Conservation (phyloP, 2,113 vertebrate species). For the Australoheros scitulus region DNA sequence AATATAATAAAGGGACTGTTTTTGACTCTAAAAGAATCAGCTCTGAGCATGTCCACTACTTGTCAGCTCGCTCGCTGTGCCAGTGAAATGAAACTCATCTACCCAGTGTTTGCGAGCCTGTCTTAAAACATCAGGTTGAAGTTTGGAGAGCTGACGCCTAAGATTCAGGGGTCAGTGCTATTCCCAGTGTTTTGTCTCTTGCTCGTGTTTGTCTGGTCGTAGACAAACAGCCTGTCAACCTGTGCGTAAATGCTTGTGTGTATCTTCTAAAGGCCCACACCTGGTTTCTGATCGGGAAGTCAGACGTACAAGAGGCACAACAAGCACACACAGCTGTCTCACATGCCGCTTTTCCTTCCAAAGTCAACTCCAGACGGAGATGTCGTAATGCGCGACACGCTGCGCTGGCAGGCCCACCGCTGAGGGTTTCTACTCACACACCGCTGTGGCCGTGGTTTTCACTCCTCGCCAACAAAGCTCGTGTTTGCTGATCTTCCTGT, state of each 20-base stretch:
- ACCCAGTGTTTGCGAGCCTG: not conserved
- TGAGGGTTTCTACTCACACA: slow-evolving; percentile 24
- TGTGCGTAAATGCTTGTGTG: slow-evolving; percentile 14
- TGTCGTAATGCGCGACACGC: not conserved
- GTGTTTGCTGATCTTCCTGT: slow-evolving; percentile 58
- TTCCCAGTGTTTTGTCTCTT: slow-evolving; percentile 14
- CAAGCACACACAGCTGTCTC: slow-evolving; percentile 43
- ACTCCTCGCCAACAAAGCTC: slow-evolving; percentile 23
- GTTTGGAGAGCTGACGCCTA: not conserved
- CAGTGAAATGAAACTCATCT: not conserved
- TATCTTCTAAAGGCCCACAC: slow-evolving; percentile 17
- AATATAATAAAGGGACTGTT: too few relatives aligned
- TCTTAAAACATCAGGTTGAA: slow-evolving; percentile 8
- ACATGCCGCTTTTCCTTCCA: slow-evolving; percentile 34
- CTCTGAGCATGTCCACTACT: not conserved
- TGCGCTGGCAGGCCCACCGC: slow-evolving; percentile 13
- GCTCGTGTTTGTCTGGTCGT: not conserved
- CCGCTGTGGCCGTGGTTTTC: slow-evolving; percentile 32
- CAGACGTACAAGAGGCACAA: slow-evolving; percentile 17
- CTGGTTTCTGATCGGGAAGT: slow-evolving; percentile 33
- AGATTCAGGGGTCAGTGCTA: slow-evolving; percentile 12
- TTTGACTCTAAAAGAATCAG: not conserved
- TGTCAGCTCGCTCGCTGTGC: not conserved
- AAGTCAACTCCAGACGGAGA: slow-evolving; percentile 51
- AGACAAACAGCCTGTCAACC: not conserved